These are phyloP conservation scores for Bathynomus jamesi DNA, from an alignment of 1,140 invertebrate species.

Conservation along the genomic window DNA sequence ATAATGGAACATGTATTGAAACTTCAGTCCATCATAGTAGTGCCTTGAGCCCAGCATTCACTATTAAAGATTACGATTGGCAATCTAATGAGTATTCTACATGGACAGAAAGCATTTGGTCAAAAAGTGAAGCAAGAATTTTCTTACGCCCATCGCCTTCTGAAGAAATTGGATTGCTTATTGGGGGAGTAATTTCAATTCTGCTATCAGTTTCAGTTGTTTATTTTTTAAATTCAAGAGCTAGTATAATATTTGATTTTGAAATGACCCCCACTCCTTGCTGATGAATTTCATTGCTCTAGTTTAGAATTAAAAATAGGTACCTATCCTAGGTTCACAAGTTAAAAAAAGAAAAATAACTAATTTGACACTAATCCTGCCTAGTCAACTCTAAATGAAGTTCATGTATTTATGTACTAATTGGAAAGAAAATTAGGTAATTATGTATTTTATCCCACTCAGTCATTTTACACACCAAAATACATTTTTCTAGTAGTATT, in stretches of 20 bases:
- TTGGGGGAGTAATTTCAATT: conserved; percentile 20
- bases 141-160: conserved; percentile 23
- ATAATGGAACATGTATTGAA: conserved; percentile 29
- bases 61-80: conserved; percentile 27
- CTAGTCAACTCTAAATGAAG: no score
- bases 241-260: conserved; percentile 23
- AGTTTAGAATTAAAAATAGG: neutral
- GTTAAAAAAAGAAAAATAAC: no score
- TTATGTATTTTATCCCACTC: no score
- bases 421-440: no score
- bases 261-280: conserved; percentile 16
- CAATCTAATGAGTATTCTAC: conserved; percentile 27
- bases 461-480: no score
- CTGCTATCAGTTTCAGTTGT: conserved; percentile 19
- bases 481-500: no score
- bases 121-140: conserved; percentile 20
- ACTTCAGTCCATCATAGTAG: conserved; percentile 23
- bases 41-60: conserved; percentile 32
- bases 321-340: no score
- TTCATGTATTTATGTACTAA: no score
- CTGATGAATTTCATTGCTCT: neutral
- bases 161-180: conserved; percentile 25
- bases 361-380: no score
- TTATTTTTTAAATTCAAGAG: conserved; percentile 22
- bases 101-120: conserved; percentile 34